Evolutionary conservation across 2,113 vertebrate species (phyloP), one percentile per base, ranked within the genome.

Genomic region (Limanda limanda): DNA sequence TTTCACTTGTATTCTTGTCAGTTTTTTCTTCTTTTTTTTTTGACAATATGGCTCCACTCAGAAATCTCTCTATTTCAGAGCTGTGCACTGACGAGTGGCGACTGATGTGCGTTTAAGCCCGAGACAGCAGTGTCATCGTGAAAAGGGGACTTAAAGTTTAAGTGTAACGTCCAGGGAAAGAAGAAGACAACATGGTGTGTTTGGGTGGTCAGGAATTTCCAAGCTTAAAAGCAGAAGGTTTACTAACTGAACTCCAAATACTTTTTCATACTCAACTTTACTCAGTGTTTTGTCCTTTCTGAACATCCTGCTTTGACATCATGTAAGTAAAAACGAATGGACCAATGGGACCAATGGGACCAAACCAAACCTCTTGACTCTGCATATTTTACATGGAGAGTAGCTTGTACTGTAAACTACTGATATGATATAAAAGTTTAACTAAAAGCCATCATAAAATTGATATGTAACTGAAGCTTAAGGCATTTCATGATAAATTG

Each of bases 91-190:
- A 42, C 40, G 40, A 51, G 47, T 51, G 17, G 1, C 37, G 81
- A 74, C 59, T 64, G 79, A 88, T 73, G 69, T 56, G 68, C 47
- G 23, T 12, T 42, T 69, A 79, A 78, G 74, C 48, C 70, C 3
- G 20, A 76, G 60, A 62, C 73, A 61, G 57, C 47, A 3, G 18
- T 37, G 14, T 57, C 76, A 71, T 76, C 8, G 2, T 56, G 54
- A 78, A 56, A 74, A 5, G 2, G n/a, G 24, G 68, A 58, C 68
- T 52, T 51, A 51, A 21, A 48, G 63, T 48, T 48, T 9, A 64
- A 64, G 40, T 25, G 8, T 20, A 10, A 31, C 14, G 3, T 21
- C 35, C 59, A 5, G 20, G 51, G 20, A 23, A 40, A 40, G 10
- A 21, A 21, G n/a, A 62, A 1, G 20, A 62, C n/a, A 23, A 1